Percentiles rank a stretch among this genome's conserved stretches.
phyloP scores from a whole-genome alignment of 1,140 invertebrate genomes.

The Drosophila gunungcola region DNA sequence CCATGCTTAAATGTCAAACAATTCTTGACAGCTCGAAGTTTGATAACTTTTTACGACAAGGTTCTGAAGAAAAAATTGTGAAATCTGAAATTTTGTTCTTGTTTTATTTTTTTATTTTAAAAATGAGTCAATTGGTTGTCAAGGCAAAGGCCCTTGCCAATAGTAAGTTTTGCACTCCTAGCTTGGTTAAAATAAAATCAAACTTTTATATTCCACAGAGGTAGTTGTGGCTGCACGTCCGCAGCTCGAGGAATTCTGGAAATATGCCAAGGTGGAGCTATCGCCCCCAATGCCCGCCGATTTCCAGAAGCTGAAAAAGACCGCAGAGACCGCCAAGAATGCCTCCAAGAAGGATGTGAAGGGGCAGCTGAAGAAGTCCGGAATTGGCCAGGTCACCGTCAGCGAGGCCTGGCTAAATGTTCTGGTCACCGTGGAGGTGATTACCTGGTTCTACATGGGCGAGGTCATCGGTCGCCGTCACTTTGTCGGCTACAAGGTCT shows the following conservation, averaged over 20 bases:
- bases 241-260: slow-evolving; percentile 90
- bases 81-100: slow-evolving; percentile 15
- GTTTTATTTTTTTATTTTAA: neutral
- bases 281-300: slow-evolving; percentile 94
- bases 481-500: slow-evolving; percentile 95
- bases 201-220: slow-evolving; percentile 79
- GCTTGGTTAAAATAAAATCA: neutral
- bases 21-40: slow-evolving; percentile 5
- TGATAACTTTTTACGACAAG: slow-evolving; percentile 11
- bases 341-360: slow-evolving; percentile 86
- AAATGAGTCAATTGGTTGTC: slow-evolving; percentile 52
- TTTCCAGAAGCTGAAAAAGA: slow-evolving; percentile 90
- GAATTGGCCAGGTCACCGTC: slow-evolving; percentile 92
- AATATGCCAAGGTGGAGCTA: slow-evolving; percentile 97
- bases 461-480: slow-evolving; percentile 98
- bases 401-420: slow-evolving; percentile 95
- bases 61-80: neutral
- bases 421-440: slow-evolving; percentile 93
- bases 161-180: slow-evolving; percentile 42
- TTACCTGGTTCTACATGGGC: slow-evolving; percentile 98
- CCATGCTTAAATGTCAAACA: neutral
- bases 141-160: slow-evolving; percentile 58
- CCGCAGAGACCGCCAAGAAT: slow-evolving; percentile 89
- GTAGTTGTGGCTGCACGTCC: slow-evolving; percentile 88
- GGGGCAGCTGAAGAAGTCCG: slow-evolving; percentile 85